Conservation (phyloP, 2,113 vertebrate genomes). For the Azemiops feae region DNA sequence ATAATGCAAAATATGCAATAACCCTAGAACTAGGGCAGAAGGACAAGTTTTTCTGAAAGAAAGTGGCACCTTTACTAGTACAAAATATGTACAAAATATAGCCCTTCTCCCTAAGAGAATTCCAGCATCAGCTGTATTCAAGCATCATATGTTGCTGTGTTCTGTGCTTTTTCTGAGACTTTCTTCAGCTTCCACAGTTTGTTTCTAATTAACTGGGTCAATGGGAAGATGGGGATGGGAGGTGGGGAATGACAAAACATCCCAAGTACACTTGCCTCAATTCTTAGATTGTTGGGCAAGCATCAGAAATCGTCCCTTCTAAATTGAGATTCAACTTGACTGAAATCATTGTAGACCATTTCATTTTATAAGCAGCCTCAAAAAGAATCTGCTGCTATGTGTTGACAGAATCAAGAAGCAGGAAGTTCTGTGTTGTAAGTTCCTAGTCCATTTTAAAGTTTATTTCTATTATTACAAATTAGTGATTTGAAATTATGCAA, state of each 20-base stretch:
- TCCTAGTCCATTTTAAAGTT: conserved; percentile 44
- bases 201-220: neutral
- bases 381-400: conserved; percentile 62
- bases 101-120: neutral
- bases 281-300: conserved; percentile 49
- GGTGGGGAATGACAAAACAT: conserved; percentile 36
- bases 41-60: neutral
- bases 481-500: conserved; percentile 45
- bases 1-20: neutral
- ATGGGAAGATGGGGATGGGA: neutral
- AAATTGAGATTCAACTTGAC: conserved; percentile 55
- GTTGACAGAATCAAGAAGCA: conserved; percentile 57
- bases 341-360: conserved; percentile 63
- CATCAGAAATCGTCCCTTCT: conserved; percentile 50
- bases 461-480: conserved; percentile 51
- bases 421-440: conserved; percentile 50
- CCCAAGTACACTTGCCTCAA: conserved; percentile 29
- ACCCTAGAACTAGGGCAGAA: neutral
- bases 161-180: neutral
- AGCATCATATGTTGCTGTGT: neutral
- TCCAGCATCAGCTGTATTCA: neutral
- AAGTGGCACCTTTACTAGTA: neutral
- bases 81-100: neutral
- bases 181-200: conserved; percentile 15
- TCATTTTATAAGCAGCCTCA: conserved; percentile 72